Conservation (phyloP, 2,888 invertebrate species). For the Chymomyza fuscimana region DNA sequence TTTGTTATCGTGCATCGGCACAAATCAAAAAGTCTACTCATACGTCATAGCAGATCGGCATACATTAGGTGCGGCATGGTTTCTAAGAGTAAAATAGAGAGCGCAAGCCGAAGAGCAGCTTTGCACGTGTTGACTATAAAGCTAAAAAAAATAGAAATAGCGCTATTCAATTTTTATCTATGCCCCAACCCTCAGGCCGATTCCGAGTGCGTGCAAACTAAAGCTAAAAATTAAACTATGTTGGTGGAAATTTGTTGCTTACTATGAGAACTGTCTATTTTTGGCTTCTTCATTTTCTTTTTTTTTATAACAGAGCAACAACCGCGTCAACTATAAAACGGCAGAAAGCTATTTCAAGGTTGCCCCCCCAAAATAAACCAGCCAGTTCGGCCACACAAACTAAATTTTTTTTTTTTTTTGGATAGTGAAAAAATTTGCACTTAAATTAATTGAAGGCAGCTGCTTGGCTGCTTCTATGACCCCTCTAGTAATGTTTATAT, state of each 20-base stretch:
- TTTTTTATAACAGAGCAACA: constrained; percentile 12
- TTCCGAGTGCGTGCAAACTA: constrained; percentile 1
- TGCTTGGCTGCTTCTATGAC: constrained; percentile 24
- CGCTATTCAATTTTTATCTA: not conserved
- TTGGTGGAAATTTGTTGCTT: not conserved
- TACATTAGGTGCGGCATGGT: not conserved
- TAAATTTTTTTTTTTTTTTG: constrained; percentile 5
- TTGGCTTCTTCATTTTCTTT: constrained; percentile 10
- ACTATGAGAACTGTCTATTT: not conserved
- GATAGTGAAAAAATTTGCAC: constrained; percentile 29
- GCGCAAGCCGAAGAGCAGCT: not conserved
- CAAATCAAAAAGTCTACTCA: not conserved
- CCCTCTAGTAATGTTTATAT: constrained; percentile 19
- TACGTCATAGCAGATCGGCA: not conserved
- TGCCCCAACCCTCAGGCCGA: not conserved
- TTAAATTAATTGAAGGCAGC: constrained; percentile 52
- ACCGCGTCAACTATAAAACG: constrained; percentile 6
- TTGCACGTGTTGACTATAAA: constrained; percentile 21
- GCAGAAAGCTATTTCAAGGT: constrained; percentile 27
- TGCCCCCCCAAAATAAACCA: not conserved
- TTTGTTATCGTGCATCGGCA: constrained; percentile 21
- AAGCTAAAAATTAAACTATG: not conserved
- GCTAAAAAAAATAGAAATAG: not conserved
- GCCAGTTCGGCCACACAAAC: not conserved
- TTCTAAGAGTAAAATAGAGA: not conserved